These are phyloP conservation scores for Chroicocephalus ridibundus DNA, from an alignment of 2,113 vertebrate species.

Conservation along the genomic window DNA sequence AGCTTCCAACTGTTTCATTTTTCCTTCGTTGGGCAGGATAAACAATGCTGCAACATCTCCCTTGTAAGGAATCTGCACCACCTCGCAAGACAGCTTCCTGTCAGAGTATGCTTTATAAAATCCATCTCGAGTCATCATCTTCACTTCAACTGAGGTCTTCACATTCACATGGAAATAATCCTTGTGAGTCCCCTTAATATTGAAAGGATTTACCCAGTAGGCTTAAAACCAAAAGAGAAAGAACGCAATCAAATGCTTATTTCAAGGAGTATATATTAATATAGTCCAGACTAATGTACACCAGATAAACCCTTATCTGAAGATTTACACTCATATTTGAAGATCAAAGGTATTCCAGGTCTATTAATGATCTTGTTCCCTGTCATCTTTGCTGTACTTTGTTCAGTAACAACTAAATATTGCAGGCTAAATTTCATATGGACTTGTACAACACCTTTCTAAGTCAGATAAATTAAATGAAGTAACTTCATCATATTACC, in stretches of 20 bases:
- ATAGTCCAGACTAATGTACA: neutral
- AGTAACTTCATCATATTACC: neutral
- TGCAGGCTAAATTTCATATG: neutral
- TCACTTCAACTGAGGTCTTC: conserved; percentile 25
- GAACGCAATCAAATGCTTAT: neutral
- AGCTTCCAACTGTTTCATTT: conserved; percentile 73
- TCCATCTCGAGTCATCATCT: conserved; percentile 29
- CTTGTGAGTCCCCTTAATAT: conserved; percentile 62
- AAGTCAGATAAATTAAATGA: neutral
- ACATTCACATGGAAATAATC: conserved; percentile 37
- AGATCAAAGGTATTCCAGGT: neutral
- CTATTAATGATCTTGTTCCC: neutral
- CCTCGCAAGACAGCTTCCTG: conserved; percentile 36
- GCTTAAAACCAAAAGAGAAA: conserved; percentile 57
- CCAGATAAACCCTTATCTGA: neutral
- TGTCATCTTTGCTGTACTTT: neutral
- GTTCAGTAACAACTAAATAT: neutral
- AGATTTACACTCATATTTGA: neutral
- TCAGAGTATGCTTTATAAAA: conserved; percentile 50
- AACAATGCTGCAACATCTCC: conserved; percentile 78
- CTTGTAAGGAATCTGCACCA: conserved; percentile 81
- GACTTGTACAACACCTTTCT: neutral
- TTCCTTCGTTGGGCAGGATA: conserved; percentile 76
- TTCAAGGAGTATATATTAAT: neutral
- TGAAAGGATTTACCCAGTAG: conserved; percentile 83